A percentile compares a stretch with the other conserved stretches of the same genome.
These are phyloP conservation scores for Heliopora coerulea DNA, from an alignment of 92 coral and sea anemone genomes.

Conservation along the genomic window DNA sequence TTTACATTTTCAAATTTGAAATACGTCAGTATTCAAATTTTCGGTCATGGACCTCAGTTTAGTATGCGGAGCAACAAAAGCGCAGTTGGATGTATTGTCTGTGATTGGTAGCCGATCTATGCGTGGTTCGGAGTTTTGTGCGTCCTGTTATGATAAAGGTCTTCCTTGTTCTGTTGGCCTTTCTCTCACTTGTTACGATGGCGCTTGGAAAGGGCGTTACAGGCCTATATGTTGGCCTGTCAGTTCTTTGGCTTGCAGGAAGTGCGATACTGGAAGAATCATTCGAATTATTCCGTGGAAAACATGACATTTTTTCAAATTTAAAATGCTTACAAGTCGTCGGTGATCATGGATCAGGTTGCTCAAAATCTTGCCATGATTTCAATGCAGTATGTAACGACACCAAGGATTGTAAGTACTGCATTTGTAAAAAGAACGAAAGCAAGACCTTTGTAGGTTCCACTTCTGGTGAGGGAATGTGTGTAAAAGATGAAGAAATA, in stretches of 20 bases:
- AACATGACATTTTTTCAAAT: neutral
- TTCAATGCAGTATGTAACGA: neutral
- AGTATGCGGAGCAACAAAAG: too few relatives aligned
- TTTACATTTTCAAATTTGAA: too few relatives aligned
- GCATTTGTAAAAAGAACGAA: conserved; percentile 16
- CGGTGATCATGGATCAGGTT: neutral
- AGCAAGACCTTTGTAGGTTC: neutral
- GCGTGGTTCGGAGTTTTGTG: too few relatives aligned
- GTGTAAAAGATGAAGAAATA: conserved; percentile 18
- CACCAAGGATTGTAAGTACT: conserved; percentile 2
- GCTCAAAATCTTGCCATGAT: neutral
- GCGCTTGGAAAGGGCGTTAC: neutral
- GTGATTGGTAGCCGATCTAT: too few relatives aligned
- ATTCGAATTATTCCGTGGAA: neutral
- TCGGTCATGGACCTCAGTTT: too few relatives aligned
- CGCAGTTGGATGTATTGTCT: too few relatives aligned
- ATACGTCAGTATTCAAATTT: too few relatives aligned
- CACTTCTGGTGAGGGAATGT: neutral
- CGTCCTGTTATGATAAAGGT: too few relatives aligned
- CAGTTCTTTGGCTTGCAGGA: neutral
- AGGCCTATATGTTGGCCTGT: neutral
- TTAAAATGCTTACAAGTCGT: neutral
- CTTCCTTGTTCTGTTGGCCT: too few relatives aligned
- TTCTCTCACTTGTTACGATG: too few relatives aligned
- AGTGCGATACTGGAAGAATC: neutral